Percentiles rank a stretch among this genome's conserved stretches.
These are phyloP conservation scores for Prenolepis imparis DNA, from an alignment of 2,888 invertebrate genomes.

Conservation along the genomic window DNA sequence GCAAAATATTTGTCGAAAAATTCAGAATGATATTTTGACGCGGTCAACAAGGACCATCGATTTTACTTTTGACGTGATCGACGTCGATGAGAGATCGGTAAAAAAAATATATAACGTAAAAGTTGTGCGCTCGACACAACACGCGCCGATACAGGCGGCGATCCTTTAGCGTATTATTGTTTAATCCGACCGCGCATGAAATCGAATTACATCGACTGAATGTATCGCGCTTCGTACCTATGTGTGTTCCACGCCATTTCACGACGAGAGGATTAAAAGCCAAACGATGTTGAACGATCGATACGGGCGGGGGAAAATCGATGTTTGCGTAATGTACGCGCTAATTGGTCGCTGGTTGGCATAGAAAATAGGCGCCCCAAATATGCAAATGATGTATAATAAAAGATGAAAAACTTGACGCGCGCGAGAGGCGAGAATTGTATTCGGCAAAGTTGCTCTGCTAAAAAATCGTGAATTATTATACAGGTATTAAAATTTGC, in stretches of 20 bases:
- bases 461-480: background rate
- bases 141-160: conserved; percentile 1
- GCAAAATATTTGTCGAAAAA: conserved; percentile 54
- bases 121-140: conserved; percentile 36
- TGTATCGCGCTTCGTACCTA: conserved; percentile 18
- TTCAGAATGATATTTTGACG: conserved; percentile 40
- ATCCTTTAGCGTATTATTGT: conserved; percentile 56
- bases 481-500: background rate
- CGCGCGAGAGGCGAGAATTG: background rate
- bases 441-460: background rate
- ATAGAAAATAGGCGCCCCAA: conserved; percentile 20
- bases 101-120: conserved; percentile 44
- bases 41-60: conserved; percentile 50
- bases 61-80: conserved; percentile 36
- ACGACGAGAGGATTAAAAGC: conserved; percentile 25
- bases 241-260: conserved; percentile 30
- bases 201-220: conserved; percentile 57
- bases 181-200: conserved; percentile 50
- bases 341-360: conserved; percentile 43
- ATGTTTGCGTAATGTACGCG: conserved; percentile 36
- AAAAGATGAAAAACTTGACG: background rate
- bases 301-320: conserved; percentile 28
- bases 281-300: conserved; percentile 14
- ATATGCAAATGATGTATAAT: conserved; percentile 26
- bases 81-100: conserved; percentile 34